phyloP scores from a whole-genome alignment of 2,888 invertebrate species.

The Phyllotreta cruciferae region DNA sequence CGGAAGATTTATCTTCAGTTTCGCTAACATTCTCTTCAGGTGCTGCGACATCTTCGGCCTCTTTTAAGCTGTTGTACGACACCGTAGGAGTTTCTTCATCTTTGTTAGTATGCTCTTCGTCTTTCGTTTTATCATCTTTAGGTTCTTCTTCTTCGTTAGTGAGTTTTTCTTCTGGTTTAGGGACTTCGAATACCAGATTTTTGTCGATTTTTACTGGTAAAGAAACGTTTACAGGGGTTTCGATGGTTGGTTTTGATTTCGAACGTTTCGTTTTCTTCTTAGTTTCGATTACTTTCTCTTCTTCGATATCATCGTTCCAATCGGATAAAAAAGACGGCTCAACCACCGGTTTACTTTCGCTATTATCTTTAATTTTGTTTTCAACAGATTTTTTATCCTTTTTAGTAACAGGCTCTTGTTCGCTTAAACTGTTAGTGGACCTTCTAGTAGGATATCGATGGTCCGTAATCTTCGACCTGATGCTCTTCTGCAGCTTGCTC shows the following conservation, averaged over 20 bases:
- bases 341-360: neutral
- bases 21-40: neutral
- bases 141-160: neutral
- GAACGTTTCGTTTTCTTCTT: neutral
- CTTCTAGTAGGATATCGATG: too few relatives aligned
- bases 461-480: constrained; percentile 51
- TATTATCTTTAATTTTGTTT: neutral
- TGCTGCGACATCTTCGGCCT: too few relatives aligned
- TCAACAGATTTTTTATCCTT: neutral
- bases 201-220: constrained; percentile 16
- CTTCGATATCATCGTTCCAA: constrained; percentile 4
- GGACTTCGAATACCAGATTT: constrained; percentile 5
- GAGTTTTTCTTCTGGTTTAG: neutral
- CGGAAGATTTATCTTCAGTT: constrained; percentile 23
- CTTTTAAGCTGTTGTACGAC: too few relatives aligned
- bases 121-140: neutral
- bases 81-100: too few relatives aligned
- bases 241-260: too few relatives aligned
- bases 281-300: neutral
- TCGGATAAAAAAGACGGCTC: neutral
- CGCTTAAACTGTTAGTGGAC: too few relatives aligned
- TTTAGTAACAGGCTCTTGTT: neutral
- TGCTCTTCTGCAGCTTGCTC: constrained; percentile 51
- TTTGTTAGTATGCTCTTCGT: neutral
- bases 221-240: neutral